Evolutionary conservation across 92 coral and sea anemone species (phyloP).

Genomic region (Porites lobata): DNA sequence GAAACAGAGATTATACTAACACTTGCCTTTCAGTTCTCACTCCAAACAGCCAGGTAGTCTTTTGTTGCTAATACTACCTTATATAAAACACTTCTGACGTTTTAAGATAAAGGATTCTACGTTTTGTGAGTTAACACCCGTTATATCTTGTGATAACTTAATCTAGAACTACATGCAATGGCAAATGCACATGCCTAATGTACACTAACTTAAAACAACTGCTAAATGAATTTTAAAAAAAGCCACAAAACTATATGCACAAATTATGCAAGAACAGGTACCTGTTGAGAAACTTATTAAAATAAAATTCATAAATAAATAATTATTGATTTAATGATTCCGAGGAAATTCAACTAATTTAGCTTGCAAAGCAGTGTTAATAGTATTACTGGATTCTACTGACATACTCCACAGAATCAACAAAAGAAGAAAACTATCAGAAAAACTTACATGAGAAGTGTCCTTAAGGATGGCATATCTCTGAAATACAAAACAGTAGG

Average conservation of each 20-base stretch:
- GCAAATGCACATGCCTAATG: neutral
- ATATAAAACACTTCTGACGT: too few species aligned
- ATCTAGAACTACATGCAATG: neutral
- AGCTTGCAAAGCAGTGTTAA: neutral
- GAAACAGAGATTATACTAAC: too few species aligned
- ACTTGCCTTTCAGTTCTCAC: too few species aligned
- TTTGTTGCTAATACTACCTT: neutral
- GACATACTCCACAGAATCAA: neutral
- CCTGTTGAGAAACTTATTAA: constrained; percentile 28
- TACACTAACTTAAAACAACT: neutral
- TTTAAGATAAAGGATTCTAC: neutral
- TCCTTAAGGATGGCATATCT: constrained; percentile 87
- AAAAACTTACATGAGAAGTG: constrained; percentile 80
- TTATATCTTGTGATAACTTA: neutral
- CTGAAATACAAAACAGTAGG: constrained; percentile 41
- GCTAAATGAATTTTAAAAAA: neutral
- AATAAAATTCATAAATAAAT: constrained; percentile 19
- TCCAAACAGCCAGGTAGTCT: too few species aligned
- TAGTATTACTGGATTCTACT: neutral
- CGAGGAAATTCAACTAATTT: neutral
- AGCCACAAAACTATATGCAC: neutral
- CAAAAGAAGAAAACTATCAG: neutral
- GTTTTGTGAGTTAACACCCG: too few species aligned
- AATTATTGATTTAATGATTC: neutral
- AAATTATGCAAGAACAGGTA: constrained; percentile 12